These are phyloP conservation scores for Pararge aegeria DNA, from an alignment of 1,140 invertebrate species.

Conservation along the genomic window DNA sequence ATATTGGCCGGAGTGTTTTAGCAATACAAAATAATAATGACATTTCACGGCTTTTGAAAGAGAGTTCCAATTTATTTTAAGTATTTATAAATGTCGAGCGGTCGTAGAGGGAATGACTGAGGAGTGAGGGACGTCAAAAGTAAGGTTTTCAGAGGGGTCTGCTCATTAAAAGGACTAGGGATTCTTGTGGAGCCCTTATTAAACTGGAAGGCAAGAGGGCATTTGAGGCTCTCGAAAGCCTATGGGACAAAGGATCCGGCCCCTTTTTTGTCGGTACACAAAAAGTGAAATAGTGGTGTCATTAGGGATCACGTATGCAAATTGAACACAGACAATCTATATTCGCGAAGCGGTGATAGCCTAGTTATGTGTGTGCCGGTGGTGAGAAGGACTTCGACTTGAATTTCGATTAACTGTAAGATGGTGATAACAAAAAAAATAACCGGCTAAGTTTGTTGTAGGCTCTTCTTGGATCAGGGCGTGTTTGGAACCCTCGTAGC, in stretches of 20 bases:
- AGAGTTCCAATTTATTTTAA: slow-evolving; percentile 13
- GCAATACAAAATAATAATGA: not conserved
- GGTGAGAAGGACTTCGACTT: too few species aligned
- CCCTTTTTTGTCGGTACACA: slow-evolving; percentile 11
- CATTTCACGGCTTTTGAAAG: not conserved
- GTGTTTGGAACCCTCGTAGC: too few species aligned
- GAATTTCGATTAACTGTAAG: too few species aligned
- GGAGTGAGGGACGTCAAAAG: not conserved
- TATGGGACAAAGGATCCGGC: slow-evolving; percentile 5
- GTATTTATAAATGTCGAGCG: slow-evolving; percentile 21
- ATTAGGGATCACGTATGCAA: not conserved
- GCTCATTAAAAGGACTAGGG: slow-evolving; percentile 55
- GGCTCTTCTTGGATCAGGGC: too few species aligned
- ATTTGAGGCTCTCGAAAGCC: slow-evolving; percentile 35
- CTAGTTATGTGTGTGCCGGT: too few species aligned
- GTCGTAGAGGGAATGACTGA: not conserved
- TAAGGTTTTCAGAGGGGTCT: slow-evolving; percentile 31
- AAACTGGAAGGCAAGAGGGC: slow-evolving; percentile 37
- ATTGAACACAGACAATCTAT: not conserved
- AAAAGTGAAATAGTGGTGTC: slow-evolving; percentile 4
- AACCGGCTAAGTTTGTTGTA: too few species aligned
- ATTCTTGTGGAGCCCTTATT: slow-evolving; percentile 50
- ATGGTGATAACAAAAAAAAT: too few species aligned
- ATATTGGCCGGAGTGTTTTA: too few species aligned
- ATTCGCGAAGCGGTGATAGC: too few species aligned